Conservation (phyloP, 2,888 invertebrate genomes). For the Drosophila dives region DNA sequence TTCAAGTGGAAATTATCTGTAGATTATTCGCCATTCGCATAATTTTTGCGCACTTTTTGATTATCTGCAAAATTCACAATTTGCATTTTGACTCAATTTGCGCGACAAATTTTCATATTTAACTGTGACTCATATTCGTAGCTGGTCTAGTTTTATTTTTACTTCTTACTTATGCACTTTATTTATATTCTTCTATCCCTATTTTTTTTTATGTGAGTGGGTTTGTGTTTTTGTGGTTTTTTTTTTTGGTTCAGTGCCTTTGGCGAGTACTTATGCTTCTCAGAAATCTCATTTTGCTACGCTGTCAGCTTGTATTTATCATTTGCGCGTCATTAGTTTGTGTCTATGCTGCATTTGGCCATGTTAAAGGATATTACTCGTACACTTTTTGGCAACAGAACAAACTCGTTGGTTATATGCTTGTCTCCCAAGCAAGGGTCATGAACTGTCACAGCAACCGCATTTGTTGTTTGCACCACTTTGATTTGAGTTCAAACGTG, state of each 20-base stretch:
- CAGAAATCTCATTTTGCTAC: constrained; percentile 36
- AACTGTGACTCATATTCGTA: constrained; percentile 56
- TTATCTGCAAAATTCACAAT: constrained; percentile 66
- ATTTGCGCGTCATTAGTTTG: constrained; percentile 75
- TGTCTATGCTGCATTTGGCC: constrained; percentile 49
- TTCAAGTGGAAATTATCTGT: constrained; percentile 66
- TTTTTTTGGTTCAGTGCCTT: neutral
- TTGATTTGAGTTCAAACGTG: constrained; percentile 7
- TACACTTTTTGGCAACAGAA: constrained; percentile 30
- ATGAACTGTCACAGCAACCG: constrained; percentile 31
- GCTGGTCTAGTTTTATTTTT: constrained; percentile 18
- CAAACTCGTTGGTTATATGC: constrained; percentile 10
- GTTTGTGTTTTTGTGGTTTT: neutral
- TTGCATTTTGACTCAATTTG: constrained; percentile 57
- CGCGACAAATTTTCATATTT: constrained; percentile 24
- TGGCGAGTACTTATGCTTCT: constrained; percentile 30
- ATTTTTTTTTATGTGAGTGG: neutral
- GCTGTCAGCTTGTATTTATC: constrained; percentile 71
- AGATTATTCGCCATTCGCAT: constrained; percentile 57
- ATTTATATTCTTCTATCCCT: neutral
- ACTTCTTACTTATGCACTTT: neutral
- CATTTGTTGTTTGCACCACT: constrained; percentile 1
- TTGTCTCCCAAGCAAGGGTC: constrained; percentile 14
- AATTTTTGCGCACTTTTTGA: constrained; percentile 72
- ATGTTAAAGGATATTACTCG: constrained; percentile 60